phyloP scores from a whole-genome alignment of 2,113 vertebrate genomes.

The Caloenas nicobarica region DNA sequence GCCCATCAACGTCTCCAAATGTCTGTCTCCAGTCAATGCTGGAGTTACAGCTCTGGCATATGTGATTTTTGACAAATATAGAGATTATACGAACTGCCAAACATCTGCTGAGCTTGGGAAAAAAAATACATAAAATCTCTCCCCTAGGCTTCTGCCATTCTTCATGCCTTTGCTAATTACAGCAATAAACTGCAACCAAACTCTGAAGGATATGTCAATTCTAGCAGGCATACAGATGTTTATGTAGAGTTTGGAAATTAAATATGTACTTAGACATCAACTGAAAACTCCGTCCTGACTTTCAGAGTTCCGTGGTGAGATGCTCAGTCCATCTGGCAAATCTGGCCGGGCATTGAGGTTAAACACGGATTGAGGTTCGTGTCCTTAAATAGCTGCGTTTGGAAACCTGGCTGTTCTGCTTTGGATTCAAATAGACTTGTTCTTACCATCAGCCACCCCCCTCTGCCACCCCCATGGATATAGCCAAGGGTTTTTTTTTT shows the following conservation, averaged over 20 bases:
- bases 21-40: neutral
- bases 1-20: neutral
- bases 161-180: neutral
- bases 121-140: neutral
- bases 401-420: neutral
- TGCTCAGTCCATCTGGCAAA: neutral
- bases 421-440: neutral
- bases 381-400: neutral
- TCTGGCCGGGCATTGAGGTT: neutral
- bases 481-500: neutral
- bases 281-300: neutral
- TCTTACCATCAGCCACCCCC: neutral
- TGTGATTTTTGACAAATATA: neutral
- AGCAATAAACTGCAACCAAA: neutral
- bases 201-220: neutral
- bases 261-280: neutral
- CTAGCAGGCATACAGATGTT: neutral
- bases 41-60: neutral
- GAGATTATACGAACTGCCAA: neutral
- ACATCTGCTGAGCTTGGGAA: neutral
- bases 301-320: neutral
- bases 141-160: neutral
- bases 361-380: neutral
- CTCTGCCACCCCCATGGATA: neutral
- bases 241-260: neutral